phyloP scores from a whole-genome alignment of 2,113 vertebrate species.

The Tragelaphus scriptus region DNA sequence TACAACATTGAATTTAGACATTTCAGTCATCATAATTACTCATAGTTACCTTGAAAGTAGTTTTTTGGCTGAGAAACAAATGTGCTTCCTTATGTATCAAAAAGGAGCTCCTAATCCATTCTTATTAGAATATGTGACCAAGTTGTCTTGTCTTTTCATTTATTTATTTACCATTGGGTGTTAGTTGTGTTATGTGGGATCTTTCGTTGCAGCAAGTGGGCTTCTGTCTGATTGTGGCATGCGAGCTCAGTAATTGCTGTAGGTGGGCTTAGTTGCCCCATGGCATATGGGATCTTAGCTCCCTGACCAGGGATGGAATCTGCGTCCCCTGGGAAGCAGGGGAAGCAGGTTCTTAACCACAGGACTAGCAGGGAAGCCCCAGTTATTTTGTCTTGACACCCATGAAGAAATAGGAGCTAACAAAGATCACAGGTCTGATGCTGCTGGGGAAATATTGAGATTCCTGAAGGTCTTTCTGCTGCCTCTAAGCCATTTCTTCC shows the following conservation, averaged over 20 bases:
- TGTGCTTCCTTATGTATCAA: background rate
- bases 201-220: background rate
- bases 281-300: background rate
- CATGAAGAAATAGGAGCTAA: background rate
- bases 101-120: background rate
- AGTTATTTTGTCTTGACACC: background rate
- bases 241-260: background rate
- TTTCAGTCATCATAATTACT: background rate
- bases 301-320: background rate
- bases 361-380: background rate
- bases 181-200: background rate
- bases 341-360: background rate
- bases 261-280: background rate
- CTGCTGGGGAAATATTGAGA: fast-evolving
- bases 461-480: background rate
- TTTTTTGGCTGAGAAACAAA: background rate
- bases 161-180: background rate
- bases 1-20: background rate
- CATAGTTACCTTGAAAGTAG: background rate
- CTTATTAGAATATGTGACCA: background rate
- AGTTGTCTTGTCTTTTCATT: background rate
- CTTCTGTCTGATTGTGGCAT: background rate
- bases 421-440: background rate
- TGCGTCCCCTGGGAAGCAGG: background rate
- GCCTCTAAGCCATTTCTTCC: background rate